phyloP scores from a whole-genome alignment of 2,113 vertebrate species.

The Epinephelus lanceolatus region DNA sequence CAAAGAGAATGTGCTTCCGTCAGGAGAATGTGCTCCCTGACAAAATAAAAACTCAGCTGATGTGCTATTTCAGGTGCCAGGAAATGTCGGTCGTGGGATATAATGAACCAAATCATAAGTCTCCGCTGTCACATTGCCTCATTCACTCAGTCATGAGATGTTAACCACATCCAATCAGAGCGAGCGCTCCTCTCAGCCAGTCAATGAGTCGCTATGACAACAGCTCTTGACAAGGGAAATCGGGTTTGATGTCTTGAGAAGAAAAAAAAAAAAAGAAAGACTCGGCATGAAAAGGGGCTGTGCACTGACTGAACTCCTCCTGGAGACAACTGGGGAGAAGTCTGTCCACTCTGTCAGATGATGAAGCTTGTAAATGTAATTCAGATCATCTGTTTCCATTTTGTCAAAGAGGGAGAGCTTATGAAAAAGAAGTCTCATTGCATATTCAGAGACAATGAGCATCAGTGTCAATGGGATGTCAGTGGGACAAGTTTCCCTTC shows the following conservation, averaged over 20 bases:
- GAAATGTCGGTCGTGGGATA: conserved; percentile 38
- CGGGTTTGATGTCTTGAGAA: conserved; percentile 53
- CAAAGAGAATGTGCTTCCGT: conserved; percentile 7
- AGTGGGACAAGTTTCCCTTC: conserved; percentile 50
- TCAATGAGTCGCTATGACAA: conserved; percentile 73
- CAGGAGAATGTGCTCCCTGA: conserved; percentile 27
- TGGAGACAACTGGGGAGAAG: background rate
- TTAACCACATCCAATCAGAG: conserved; percentile 54
- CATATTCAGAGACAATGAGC: conserved; percentile 50
- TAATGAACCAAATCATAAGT: conserved; percentile 47
- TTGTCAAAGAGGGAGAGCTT: conserved; percentile 34
- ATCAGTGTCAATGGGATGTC: conserved; percentile 60
- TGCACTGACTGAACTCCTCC: conserved; percentile 10
- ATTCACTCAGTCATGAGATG: conserved; percentile 51
- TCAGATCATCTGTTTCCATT: conserved; percentile 50
- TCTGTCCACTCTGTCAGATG: conserved; percentile 16
- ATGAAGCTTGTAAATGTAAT: conserved; percentile 37
- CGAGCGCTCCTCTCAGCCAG: conserved; percentile 24
- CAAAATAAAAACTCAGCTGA: conserved; percentile 41
- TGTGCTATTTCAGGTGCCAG: conserved; percentile 56
- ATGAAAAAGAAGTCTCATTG: conserved; percentile 46
- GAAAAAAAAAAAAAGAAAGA: conserved; percentile 11
- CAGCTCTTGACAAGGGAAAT: conserved; percentile 57
- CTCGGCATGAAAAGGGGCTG: conserved; percentile 15
- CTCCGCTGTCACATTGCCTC: conserved; percentile 47